A percentile compares a stretch with the other conserved stretches of the same genome.
Evolutionary conservation across 2,113 vertebrate species (phyloP).

Genomic region (Eublepharis macularius): DNA sequence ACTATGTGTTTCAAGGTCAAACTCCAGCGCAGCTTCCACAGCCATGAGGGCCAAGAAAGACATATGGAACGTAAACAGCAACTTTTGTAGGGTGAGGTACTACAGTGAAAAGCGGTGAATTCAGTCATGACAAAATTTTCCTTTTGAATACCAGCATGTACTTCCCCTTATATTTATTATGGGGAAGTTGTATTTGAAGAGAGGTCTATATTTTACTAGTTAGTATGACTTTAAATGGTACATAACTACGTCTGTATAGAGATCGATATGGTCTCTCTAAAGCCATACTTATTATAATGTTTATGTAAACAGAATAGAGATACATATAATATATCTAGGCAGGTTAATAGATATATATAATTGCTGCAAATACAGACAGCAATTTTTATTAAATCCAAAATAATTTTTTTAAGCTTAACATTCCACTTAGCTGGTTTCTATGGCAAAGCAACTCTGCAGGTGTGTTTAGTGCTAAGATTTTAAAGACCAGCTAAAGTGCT

Average conservation of each 20-base stretch:
- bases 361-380: too few species aligned
- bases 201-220: neutral
- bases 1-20: neutral
- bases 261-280: too few species aligned
- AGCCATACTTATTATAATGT: too few species aligned
- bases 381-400: too few species aligned
- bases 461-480: neutral
- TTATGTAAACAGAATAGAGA: too few species aligned
- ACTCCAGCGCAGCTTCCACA: too few species aligned
- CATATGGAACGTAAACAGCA: neutral
- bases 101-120: neutral
- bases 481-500: neutral
- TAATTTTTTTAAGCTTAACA: neutral
- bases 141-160: neutral
- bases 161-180: neutral
- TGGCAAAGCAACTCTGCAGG: neutral
- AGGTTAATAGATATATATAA: too few species aligned
- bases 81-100: neutral
- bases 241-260: too few species aligned
- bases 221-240: neutral
- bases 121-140: neutral
- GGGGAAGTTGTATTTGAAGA: neutral
- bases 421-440: neutral
- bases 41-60: neutral
- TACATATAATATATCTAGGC: too few species aligned